Conservation (phyloP, 2,113 vertebrate species). For the Varanus komodoensis region DNA sequence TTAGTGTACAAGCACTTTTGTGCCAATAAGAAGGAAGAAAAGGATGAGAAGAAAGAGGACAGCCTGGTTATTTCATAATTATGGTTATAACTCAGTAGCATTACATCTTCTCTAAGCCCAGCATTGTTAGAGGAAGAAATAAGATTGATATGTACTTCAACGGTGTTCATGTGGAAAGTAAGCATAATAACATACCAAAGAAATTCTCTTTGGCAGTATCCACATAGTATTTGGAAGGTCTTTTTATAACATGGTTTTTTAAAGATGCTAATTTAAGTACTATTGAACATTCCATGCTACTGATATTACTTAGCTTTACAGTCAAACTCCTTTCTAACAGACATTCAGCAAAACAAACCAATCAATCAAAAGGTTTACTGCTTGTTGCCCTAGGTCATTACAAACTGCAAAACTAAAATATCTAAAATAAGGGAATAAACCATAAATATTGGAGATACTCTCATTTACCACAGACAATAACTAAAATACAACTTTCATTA, state of each 20-base stretch:
- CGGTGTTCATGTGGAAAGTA: background rate
- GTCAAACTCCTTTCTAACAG: background rate
- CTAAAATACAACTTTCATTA: too few relatives aligned
- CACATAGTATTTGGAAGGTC: background rate
- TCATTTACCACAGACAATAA: too few relatives aligned
- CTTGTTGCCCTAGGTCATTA: too few relatives aligned
- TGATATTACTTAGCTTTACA: background rate
- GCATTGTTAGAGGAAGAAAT: background rate
- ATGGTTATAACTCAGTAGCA: background rate
- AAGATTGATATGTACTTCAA: background rate
- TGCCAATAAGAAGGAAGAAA: background rate
- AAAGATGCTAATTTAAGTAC: background rate
- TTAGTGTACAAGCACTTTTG: too few relatives aligned
- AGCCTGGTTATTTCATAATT: background rate
- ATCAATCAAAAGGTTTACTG: too few relatives aligned
- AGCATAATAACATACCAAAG: background rate
- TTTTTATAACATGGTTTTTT: background rate
- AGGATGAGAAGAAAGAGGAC: background rate
- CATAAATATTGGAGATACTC: too few relatives aligned
- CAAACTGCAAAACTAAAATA: too few relatives aligned
- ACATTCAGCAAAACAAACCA: background rate
- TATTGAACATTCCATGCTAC: background rate
- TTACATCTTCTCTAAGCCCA: background rate
- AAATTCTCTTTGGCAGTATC: too few relatives aligned
- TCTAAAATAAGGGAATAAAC: too few relatives aligned